A percentile compares a stretch with the other conserved stretches of the same genome.
Evolutionary conservation across 92 coral and sea anemone genomes (phyloP).

Genomic region (Palythoa grandiflora): DNA sequence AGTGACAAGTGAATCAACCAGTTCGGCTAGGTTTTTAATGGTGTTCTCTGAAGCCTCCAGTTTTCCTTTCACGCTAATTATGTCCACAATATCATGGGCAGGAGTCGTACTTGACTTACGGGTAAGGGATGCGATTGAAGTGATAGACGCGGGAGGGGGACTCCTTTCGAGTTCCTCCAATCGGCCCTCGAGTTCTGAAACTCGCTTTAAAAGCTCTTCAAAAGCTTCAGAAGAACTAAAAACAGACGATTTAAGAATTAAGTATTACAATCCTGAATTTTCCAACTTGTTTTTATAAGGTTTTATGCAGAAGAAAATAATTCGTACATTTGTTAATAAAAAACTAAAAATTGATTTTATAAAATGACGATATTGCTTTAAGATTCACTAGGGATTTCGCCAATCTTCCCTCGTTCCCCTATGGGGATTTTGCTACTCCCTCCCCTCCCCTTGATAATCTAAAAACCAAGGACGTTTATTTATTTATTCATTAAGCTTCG

Average conservation of each 20-base stretch:
- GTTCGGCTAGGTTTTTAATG: conserved; percentile 80
- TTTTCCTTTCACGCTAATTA: conserved; percentile 79
- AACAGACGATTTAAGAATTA: background rate
- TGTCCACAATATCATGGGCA: conserved; percentile 90
- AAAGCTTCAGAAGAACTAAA: conserved; percentile 58
- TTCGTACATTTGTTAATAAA: no score
- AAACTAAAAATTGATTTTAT: no score
- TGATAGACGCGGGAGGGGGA: conserved; percentile 45
- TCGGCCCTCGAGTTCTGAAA: conserved; percentile 81
- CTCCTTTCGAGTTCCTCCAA: conserved; percentile 74
- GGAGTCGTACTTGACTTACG: conserved; percentile 89
- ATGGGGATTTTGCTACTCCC: no score
- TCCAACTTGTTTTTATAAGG: no score
- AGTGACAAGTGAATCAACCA: conserved; percentile 81
- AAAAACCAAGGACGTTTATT: no score
- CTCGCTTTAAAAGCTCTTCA: conserved; percentile 60
- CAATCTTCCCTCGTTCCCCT: no score
- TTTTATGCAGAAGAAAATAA: no score
- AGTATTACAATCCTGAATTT: no score
- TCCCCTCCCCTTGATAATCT: no score
- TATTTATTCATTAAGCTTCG: no score
- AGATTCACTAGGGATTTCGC: no score
- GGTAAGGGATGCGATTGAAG: conserved; percentile 77
- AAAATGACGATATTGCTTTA: no score
- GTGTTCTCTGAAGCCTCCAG: conserved; percentile 87